phyloP scores from a whole-genome alignment of 2,113 vertebrate genomes.

The Takifugu flavidus region DNA sequence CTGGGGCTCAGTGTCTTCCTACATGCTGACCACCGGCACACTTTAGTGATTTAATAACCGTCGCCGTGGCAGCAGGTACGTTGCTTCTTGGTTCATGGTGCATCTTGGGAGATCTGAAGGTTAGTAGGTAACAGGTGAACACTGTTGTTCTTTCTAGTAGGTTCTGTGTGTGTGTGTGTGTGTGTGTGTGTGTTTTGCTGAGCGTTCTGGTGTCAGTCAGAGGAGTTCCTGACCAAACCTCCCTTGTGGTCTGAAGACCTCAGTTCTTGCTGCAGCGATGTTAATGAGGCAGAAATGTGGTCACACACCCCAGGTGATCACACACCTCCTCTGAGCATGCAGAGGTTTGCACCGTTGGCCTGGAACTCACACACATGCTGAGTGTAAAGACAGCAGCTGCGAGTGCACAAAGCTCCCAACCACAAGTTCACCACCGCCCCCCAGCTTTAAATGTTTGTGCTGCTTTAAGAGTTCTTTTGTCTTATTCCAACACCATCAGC shows the following conservation, averaged over 20 bases:
- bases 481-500: too few species aligned
- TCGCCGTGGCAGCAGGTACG: too few species aligned
- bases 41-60: too few species aligned
- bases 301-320: slow-evolving; percentile 14
- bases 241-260: slow-evolving; percentile 64
- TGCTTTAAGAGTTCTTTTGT: too few species aligned
- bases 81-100: too few species aligned
- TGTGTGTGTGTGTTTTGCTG: slow-evolving; percentile 9
- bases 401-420: slow-evolving; percentile 34
- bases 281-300: slow-evolving; percentile 21
- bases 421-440: slow-evolving; percentile 42
- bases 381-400: slow-evolving; percentile 4
- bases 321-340: slow-evolving; percentile 17
- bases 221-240: slow-evolving; percentile 17
- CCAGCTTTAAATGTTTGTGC: too few species aligned
- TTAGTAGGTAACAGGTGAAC: too few species aligned
- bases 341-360: slow-evolving; percentile 26
- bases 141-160: too few species aligned
- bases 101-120: too few species aligned
- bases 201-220: slow-evolving; percentile 20
- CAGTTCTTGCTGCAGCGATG: slow-evolving; percentile 56
- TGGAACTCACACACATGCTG: slow-evolving; percentile 11
- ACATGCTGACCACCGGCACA: too few species aligned
- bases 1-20: too few species aligned
- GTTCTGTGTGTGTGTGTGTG: too few species aligned